A percentile compares a stretch with the other conserved stretches of the same genome.
Conservation (phyloP, 1,140 invertebrate genomes). For the Pygmarrhopalites habei region DNA sequence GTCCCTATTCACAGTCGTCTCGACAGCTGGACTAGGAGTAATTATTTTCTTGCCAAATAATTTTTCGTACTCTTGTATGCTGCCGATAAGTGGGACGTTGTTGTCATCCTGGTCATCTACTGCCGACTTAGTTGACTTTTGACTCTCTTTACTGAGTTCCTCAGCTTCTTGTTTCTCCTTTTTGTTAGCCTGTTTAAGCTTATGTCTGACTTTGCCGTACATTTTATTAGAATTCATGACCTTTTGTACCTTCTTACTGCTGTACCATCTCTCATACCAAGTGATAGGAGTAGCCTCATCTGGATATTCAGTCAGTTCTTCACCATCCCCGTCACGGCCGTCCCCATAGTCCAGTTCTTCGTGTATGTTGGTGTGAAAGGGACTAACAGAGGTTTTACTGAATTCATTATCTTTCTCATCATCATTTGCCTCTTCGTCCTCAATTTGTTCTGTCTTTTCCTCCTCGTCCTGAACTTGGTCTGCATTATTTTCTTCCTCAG, state of each 20-base stretch:
- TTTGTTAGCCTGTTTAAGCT: slow-evolving; percentile 30
- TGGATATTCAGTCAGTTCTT: background rate
- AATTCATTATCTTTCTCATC: no score
- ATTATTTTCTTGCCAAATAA: slow-evolving; percentile 38
- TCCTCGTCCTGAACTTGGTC: background rate
- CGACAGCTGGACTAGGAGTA: background rate
- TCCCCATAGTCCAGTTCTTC: no score
- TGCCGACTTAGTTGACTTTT: background rate
- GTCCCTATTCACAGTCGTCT: background rate
- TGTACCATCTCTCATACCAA: slow-evolving; percentile 42
- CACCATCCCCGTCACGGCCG: no score
- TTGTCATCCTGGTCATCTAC: background rate
- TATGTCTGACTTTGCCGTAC: slow-evolving; percentile 40
- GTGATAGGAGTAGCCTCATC: slow-evolving; percentile 34
- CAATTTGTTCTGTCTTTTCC: no score
- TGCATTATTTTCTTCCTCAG: background rate
- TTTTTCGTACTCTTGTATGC: slow-evolving; percentile 41
- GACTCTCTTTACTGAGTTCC: background rate
- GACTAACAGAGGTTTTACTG: no score
- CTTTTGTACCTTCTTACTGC: slow-evolving; percentile 42
- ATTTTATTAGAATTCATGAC: slow-evolving; percentile 41
- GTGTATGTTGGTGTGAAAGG: no score
- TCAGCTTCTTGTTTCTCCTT: background rate
- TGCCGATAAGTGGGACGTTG: slow-evolving; percentile 39
- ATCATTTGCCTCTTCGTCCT: no score